Evolutionary conservation across 2,113 vertebrate genomes (phyloP).

Genomic region (Mormoops blainvillei): DNA sequence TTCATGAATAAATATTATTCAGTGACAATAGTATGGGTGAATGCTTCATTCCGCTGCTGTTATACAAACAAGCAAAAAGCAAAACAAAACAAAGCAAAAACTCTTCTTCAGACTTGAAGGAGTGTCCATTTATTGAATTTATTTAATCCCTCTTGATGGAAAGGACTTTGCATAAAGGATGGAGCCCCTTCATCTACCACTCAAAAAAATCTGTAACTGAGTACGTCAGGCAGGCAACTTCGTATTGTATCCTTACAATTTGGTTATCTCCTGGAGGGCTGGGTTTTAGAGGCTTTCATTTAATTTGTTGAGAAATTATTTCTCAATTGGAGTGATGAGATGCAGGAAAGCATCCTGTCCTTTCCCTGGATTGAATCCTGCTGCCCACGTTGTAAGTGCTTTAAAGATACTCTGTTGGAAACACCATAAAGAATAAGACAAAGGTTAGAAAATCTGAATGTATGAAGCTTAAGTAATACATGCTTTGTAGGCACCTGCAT

Average conservation of each 20-base stretch:
- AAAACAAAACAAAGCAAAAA: background rate
- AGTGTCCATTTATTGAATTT: background rate
- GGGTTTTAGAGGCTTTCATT: background rate
- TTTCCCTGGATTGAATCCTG: background rate
- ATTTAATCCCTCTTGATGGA: background rate
- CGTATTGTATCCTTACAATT: background rate
- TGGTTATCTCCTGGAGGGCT: background rate
- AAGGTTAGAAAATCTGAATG: background rate
- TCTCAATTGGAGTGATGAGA: background rate
- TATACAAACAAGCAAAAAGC: background rate
- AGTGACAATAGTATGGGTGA: background rate
- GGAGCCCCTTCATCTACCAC: background rate
- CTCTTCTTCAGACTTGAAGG: background rate
- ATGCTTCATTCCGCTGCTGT: background rate
- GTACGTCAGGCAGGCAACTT: background rate
- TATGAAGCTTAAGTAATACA: background rate
- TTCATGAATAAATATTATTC: conserved; percentile 29
- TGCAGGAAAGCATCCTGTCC: background rate
- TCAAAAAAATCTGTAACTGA: background rate
- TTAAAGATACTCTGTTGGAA: background rate
- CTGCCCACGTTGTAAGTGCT: background rate
- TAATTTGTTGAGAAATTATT: background rate
- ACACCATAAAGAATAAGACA: background rate
- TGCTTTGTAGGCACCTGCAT: background rate
- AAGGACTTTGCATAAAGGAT: background rate